Base-by-base conservation (phyloP, 2,888 invertebrate species). In the Trichogramma evanescens region DNA sequence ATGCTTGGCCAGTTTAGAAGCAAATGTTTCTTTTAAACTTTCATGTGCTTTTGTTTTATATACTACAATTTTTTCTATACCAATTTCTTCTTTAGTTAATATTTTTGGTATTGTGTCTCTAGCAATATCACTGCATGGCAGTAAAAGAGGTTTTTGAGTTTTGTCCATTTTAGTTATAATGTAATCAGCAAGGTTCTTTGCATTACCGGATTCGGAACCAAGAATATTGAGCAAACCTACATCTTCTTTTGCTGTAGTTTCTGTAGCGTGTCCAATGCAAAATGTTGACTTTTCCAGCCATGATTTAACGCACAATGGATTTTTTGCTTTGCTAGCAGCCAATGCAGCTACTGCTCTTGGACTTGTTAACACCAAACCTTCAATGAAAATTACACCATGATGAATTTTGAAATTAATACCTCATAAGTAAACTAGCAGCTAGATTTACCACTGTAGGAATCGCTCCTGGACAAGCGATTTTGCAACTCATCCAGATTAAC, bases 311-410 rank as follows among this genome's bases (percentile, higher is more conserved):
- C 67, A 64, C 40, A 46, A 10, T 40, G 61, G 41, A 46, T 70
- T 59, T 44, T 66, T 43, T 26, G 44, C 60, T 38, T 67, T 55
- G 10, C 68, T 66, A 8, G 67, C 57, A 50, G 62, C 51, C 42
- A 77, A 68, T 6, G 76, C 75, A 59, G 75, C 73, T 6, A 72
- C 69, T 3, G 75, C 67, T 59, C 76, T 69, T 59, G 69, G 72
- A 67, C 77, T 77, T n/a, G 77, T 77, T 51, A 77, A 62, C 62
- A 77, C 71, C 9, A 76, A 41, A 61, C 77, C 77, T 77, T 58
- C 3, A 66, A 67, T 56, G 26, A 41, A 53, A 49, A 38, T 43
- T 10, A 13, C 6, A 6, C 10, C 9, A 40, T 41, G 43, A 53
- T 10, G 10, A 10, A 50, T 39, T 43, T 45, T 48, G 45, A 41